Base-by-base conservation (phyloP, 2,888 invertebrate genomes). In the Hypsopygia costalis region DNA sequence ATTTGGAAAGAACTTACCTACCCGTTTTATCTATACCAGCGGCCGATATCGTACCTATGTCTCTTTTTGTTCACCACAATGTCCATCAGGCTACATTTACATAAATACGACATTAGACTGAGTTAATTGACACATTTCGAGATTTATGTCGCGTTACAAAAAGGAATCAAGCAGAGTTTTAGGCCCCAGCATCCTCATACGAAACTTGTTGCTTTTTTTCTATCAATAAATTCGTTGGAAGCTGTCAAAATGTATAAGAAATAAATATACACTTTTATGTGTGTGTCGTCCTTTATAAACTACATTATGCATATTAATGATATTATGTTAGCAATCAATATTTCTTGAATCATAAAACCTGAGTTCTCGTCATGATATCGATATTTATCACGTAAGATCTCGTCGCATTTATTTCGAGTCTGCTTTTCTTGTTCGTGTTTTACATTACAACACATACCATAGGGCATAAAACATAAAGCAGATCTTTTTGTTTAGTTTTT, bases 121-220 rank as follows among this genome's bases (percentile, higher is more conserved):
- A 81, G 77, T 85, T 87, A 87, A 88, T 88, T 87, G 87, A 88
- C 87, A 83, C 80, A 78, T 85, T 75, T 73, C 69, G 79, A 74
- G 85, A 87, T 87, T 86, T 87, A 86, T 87, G 67, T 65, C 11
- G 4, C 69, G 63, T 68, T 71, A 69, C 71, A 58, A 56, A 60
- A 64, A 63, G 66, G 61, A 72, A 64, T 76, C 78, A 74, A 58
- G 63, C 55, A 56, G 69, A 68, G 67, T 69, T 69, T 66, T 66
- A 61, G 64, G 25, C 7, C 25, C 6, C 2, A 10, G 6, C 27
- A n/a, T 48, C 58, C 61, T 63, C 64, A 58, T 16, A 16, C 16
- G 16, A 62, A 61, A 61, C 66, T 65, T 55, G 69, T 72, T 66
- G n/a, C n/a, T 59, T 51, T 55, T 62, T 62, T 59, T 51, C 47